Evolutionary conservation across 35 echinoderm and acorn worm species (phyloP), one percentile per base, ranked within the genome.

Genomic region (Patiria miniata): DNA sequence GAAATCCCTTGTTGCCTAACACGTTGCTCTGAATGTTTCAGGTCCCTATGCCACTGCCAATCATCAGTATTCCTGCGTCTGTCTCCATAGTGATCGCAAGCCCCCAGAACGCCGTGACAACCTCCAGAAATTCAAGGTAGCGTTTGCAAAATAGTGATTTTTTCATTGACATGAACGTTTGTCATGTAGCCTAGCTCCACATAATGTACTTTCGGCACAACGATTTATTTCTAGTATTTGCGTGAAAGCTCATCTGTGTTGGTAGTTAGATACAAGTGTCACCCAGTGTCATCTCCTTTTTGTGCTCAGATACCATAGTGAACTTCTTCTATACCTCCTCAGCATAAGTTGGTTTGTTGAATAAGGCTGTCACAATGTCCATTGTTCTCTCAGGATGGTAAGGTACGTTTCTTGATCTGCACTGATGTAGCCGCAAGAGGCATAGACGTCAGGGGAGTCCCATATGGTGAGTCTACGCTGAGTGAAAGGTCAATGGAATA

Each of bases 401-500:
- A 87, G 58, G 96, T 94, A 29, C 86, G 92, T 15, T 95, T 99
- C 68, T 23, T 99, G 60, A 92, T 99, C 36, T 99, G 96, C 77
- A 99, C 96, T 22, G 96, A 99, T 90, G 96, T 99, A 12, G 96
- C 96, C 33, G 96, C 96, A 9, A 91, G 96, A 80, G 96, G 96
- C 83, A 94, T 99, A 36, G 96, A 99, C 81, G 93, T 99, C 0
- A 87, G 79, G 55, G 96, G 96, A 34, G 83, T 99, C 22, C 96
- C 96, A 23, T 99, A 92, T 81, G 96, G 96, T 99, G 83, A 92
- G 87, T 60, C 0, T 79, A 12, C 21, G n/a, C 12, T 4, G 42
- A 12, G 42, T 47, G 4, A 47, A 12, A 47, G 42, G 42, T 47
- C 42, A 47, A 6, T 47, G 42, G 42, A 6, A 6, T 47, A 47